Evolutionary conservation across 2,797 vertebrate genomes (phyloP), one percentile per base, ranked within the genome.

Genomic region (Melanitta fusca): DNA sequence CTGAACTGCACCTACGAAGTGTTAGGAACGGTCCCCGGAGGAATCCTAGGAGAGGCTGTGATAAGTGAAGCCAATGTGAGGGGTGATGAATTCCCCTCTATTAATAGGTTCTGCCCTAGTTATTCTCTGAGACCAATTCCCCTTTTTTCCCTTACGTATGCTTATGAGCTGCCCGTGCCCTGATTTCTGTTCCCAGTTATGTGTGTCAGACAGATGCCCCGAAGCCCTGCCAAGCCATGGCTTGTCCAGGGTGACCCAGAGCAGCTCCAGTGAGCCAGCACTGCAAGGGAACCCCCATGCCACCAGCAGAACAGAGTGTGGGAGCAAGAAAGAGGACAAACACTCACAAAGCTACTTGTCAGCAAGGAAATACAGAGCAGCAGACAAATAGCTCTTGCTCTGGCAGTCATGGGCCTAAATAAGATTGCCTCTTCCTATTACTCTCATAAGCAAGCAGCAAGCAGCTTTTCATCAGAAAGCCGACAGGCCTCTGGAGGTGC

Each of bases 91-190:
- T 94, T 94, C 72, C 47, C 60, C 89, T 86, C 91, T 95, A 89
- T 95, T 95, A 93, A 91, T 69, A 94, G 91, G 68, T 75, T 16
- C 87, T 92, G 85, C 61, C 89, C 91, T 72, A 83, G 62, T 95
- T 96, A 84, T 75, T 72, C 85, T 93, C 79, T 39, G 54, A 89
- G 65, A 83, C 45, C 36, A 62, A 38, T 75, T 80, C 43, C 14
- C 45, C 38, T 32, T 19, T 75, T 41, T 32, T 15, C 43, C 54
- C 22, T 61, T 64, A 56, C 4, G 2, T 74, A 54, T 77, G 39
- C 69, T 85, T 25, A 28, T 1, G 54, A 80, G 32, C 36, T 11
- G 27, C 85, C 79, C 9, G 1, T n/a, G 85, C 51, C 60, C 68
- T 71, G 47, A n/a, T 77, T 96, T 80, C 78, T 70, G n/a, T 32